phyloP scores from a whole-genome alignment of 2,797 vertebrate genomes.

The Echiichthys vipera region DNA sequence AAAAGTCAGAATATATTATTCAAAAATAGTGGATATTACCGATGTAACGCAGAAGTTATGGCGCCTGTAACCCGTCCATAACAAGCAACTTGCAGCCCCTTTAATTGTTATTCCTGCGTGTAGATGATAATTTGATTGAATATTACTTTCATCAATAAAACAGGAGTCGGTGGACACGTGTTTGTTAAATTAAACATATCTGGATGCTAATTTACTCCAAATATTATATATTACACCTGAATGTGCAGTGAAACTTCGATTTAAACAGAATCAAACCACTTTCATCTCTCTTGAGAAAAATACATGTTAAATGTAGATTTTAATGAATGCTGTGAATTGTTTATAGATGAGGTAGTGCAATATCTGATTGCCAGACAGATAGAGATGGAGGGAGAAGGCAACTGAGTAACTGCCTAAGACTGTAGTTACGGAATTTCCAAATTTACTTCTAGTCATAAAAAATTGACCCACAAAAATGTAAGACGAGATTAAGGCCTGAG shows the following conservation, averaged over 20 bases:
- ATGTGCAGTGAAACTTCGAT: neutral
- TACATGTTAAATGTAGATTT: neutral
- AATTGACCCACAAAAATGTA: neutral
- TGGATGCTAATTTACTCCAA: neutral
- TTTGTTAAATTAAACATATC: neutral
- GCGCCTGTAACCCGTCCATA: neutral
- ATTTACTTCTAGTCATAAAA: neutral
- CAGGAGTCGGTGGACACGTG: neutral
- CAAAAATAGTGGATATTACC: neutral
- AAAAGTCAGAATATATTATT: neutral
- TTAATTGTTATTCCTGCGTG: neutral
- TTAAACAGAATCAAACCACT: neutral
- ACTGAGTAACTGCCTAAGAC: neutral
- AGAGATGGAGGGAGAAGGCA: neutral
- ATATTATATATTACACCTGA: neutral
- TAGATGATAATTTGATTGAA: neutral
- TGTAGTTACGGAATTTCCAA: neutral
- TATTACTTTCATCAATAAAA: neutral
- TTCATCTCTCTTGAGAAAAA: neutral
- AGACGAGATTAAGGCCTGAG: neutral
- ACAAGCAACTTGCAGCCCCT: neutral
- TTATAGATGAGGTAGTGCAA: neutral
- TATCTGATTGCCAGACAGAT: neutral
- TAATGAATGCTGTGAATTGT: no score
- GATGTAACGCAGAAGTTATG: neutral